Base-by-base conservation (phyloP, 2,888 invertebrate species). In the Pristionchus mayeri region DNA sequence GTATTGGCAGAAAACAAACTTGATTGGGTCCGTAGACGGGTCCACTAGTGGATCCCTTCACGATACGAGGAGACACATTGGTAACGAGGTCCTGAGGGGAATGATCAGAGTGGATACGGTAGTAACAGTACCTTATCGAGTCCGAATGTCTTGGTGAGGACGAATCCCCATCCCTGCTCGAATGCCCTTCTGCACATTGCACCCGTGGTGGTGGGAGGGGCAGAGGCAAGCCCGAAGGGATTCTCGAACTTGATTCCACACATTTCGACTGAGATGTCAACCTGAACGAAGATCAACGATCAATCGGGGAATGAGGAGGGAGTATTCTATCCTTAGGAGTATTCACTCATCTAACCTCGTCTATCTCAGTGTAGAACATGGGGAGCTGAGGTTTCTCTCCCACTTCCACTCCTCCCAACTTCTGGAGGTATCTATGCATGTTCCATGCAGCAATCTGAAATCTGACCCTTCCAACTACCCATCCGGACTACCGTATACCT, bases 151-250 rank as follows among this genome's bases (percentile, higher is more conserved):
- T 99, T 99, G 0, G 98, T 99, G 1, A 99, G 96, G n/a, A 95
- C 96, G 93, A 97, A 99, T 0, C 96, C 96, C 99, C 99, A 99
- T 0, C 98, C 98, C 89, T 97, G 96, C 93, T 97, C 95, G 93
- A 98, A 99, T 24, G 96, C 96, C 87, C 98, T 94, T 6, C 98
- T 57, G 37, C 76, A 75, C 84, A 84, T 76, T 27, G 90, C 86
- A 3, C 96, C 95, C 85, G 96, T 96, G 1, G 98, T 99, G 9
- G 97, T 96, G 3, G 98, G 98, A 0, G 98, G 97, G 0, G 99
- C 98, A 83, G 97, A 98, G 3, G 98, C 99, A 86, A 99, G 94
- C 0, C 99, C 98, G 92, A 98, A 98, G 0, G 98, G 98, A 94
- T 98, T 98, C 93, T 96, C 96, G 93, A 99, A 99, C 93, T 95